Evolutionary conservation across 2,113 vertebrate species (phyloP).

Genomic region (Acrocephalus kingi): DNA sequence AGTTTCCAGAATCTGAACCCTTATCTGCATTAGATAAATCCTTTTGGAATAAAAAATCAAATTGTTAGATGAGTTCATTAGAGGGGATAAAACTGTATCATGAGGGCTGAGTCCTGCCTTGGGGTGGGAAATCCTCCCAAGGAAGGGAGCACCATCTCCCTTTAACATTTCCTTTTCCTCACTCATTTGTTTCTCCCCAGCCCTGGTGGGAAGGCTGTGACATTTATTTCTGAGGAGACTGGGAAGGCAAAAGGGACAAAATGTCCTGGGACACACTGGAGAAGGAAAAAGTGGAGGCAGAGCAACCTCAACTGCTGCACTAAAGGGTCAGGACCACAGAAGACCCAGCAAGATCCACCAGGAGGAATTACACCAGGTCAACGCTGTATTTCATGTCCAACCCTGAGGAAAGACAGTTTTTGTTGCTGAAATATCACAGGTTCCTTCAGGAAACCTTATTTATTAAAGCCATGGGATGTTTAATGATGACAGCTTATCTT

Average conservation of each 20-base stretch:
- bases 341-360: background rate
- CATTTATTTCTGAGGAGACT: background rate
- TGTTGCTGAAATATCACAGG: background rate
- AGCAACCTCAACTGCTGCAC: background rate
- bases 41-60: too few species aligned
- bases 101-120: background rate
- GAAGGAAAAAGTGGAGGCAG: background rate
- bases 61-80: too few species aligned
- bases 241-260: background rate
- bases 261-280: background rate
- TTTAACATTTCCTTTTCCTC: background rate
- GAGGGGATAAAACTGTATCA: too few species aligned
- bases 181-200: background rate
- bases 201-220: background rate
- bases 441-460: background rate
- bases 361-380: background rate
- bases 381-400: background rate
- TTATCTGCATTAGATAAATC: too few species aligned
- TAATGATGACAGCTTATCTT: background rate
- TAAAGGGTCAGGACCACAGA: background rate
- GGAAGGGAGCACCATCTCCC: background rate
- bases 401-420: background rate
- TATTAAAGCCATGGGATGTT: background rate
- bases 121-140: accelerated
- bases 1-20: too few species aligned